These are phyloP conservation scores for Pygocentrus nattereri DNA, from an alignment of 2,797 vertebrate species.

Conservation along the genomic window DNA sequence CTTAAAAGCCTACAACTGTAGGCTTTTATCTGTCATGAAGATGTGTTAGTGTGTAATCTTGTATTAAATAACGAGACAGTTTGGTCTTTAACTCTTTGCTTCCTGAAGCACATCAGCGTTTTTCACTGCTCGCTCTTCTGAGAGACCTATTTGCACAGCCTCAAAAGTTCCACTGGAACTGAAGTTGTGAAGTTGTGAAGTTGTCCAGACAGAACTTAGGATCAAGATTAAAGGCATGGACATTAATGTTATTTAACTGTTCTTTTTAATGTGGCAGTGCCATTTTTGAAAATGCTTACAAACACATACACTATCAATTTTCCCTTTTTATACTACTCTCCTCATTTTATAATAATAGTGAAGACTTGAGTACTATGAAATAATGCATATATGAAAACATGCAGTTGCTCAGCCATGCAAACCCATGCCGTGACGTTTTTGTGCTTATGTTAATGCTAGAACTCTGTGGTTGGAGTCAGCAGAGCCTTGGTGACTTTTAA, in stretches of 20 bases:
- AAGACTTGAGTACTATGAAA: no score
- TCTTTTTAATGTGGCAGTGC: no score
- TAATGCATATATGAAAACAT: no score
- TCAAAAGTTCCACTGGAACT: background rate
- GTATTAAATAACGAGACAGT: conserved; percentile 10
- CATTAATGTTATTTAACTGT: background rate
- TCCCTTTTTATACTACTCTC: no score
- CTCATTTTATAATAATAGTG: no score
- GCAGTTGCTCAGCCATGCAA: no score
- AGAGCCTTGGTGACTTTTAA: no score
- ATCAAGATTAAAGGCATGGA: background rate
- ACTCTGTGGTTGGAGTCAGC: no score
- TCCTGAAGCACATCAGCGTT: conserved; percentile 3
- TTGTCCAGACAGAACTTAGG: background rate
- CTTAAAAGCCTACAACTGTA: background rate
- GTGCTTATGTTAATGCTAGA: no score
- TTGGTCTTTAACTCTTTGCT: conserved; percentile 1
- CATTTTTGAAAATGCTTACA: no score
- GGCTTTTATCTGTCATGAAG: conserved; percentile 14
- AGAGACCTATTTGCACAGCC: background rate
- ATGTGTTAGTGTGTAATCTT: conserved; percentile 10
- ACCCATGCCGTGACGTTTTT: no score
- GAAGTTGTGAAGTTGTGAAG: background rate
- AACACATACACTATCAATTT: no score
- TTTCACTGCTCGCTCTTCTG: conserved; percentile 9